phyloP scores from a whole-genome alignment of 2,888 invertebrate genomes.

The Polietes domitor region DNA sequence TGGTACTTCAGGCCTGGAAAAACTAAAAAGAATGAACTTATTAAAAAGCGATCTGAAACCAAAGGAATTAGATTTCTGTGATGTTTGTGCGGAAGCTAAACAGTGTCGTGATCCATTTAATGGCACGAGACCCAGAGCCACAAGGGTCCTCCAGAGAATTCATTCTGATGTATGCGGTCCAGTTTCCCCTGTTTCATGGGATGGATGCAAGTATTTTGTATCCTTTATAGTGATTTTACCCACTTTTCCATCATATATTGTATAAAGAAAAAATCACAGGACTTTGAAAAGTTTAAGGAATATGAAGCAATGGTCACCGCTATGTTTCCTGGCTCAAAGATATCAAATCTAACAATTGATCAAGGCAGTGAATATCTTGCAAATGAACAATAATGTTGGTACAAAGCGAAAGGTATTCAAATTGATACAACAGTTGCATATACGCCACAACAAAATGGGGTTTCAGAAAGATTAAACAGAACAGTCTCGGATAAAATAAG shows the following conservation, averaged over 20 bases:
- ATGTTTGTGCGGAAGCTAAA: slow-evolving; percentile 1
- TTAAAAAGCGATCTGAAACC: slow-evolving; percentile 15
- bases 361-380: no score
- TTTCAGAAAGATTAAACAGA: slow-evolving; percentile 27
- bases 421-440: no score
- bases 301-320: no score
- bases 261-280: neutral
- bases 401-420: no score
- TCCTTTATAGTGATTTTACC: no score
- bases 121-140: neutral
- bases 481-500: slow-evolving; percentile 55
- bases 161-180: no score
- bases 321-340: slow-evolving; percentile 42
- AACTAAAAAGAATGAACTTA: neutral
- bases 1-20: neutral
- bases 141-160: neutral
- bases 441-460: slow-evolving; percentile 60
- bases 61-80: neutral
- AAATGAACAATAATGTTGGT: no score
- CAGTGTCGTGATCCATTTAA: slow-evolving; percentile 2
- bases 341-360: no score
- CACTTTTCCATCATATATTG: neutral
- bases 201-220: no score
- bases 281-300: neutral
- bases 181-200: no score